phyloP scores from a whole-genome alignment of 1,140 invertebrate species.

The Xylocopa sonorina region DNA sequence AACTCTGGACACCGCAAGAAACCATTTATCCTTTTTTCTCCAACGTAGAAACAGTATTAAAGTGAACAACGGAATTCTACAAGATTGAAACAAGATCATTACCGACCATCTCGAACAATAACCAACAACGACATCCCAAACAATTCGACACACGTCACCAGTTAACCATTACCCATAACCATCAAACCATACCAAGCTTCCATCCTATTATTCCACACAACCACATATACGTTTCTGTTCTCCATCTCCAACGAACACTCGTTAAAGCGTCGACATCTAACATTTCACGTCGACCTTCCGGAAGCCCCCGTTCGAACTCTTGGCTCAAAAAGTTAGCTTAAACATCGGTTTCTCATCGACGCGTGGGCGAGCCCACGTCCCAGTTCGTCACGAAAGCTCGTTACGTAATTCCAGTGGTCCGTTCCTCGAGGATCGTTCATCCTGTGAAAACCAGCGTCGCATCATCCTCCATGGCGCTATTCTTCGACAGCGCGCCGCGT shows the following conservation, averaged over 20 bases:
- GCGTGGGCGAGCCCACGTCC: conserved; percentile 15
- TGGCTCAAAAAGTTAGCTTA: background rate
- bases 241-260: background rate
- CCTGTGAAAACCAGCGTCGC: background rate
- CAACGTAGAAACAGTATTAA: too few species aligned
- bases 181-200: background rate
- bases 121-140: too few species aligned
- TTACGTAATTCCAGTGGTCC: conserved; percentile 14
- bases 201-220: background rate
- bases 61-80: too few species aligned
- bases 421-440: conserved; percentile 19
- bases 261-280: background rate
- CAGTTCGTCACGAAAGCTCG: conserved; percentile 8
- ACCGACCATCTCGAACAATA: too few species aligned
- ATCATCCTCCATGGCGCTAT: conserved; percentile 21
- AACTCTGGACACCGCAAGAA: conserved; percentile 8
- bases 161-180: background rate
- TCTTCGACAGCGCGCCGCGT: conserved; percentile 40
- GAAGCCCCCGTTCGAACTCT: background rate
- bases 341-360: background rate
- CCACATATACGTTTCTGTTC: background rate
- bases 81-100: too few species aligned
- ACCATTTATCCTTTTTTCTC: background rate
- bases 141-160: too few species aligned
- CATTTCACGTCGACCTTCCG: conserved; percentile 7